Percentiles rank a stretch among this genome's conserved stretches.
These are phyloP conservation scores for Momotus momota DNA, from an alignment of 2,797 vertebrate genomes.

Conservation along the genomic window DNA sequence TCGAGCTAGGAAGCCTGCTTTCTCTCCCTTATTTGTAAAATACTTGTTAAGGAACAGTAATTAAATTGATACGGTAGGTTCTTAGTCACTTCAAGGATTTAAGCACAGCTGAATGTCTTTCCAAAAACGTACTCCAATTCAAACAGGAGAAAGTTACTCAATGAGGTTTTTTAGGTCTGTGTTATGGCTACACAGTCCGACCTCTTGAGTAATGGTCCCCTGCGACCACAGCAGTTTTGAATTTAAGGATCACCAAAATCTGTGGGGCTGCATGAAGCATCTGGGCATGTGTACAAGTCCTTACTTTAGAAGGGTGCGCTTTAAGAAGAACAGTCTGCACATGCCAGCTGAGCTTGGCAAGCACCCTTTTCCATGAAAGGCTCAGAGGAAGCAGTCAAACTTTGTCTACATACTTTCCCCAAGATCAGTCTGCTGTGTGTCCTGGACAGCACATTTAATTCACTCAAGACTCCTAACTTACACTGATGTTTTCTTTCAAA, in stretches of 20 bases:
- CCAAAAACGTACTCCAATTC: slow-evolving; percentile 12
- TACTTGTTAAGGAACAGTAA: not conserved
- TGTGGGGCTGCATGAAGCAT: not conserved
- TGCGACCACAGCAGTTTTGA: not conserved
- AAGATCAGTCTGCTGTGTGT: slow-evolving; percentile 41
- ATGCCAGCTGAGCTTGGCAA: slow-evolving; percentile 63
- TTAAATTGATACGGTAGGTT: not conserved
- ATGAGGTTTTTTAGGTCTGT: slow-evolving; percentile 38
- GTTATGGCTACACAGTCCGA: slow-evolving; percentile 5
- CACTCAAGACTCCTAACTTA: slow-evolving; percentile 30
- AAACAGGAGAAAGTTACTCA: slow-evolving; percentile 24
- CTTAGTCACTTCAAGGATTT: not conserved
- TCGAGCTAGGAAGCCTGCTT: not conserved
- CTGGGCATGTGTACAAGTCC: not conserved
- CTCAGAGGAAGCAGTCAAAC: slow-evolving; percentile 63
- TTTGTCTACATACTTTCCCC: slow-evolving; percentile 67
- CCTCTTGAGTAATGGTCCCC: not conserved
- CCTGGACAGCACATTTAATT: slow-evolving; percentile 57
- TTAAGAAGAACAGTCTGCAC: slow-evolving; percentile 47
- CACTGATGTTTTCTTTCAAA: slow-evolving; percentile 55
- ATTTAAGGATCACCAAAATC: slow-evolving; percentile 8
- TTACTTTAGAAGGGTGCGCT: slow-evolving; percentile 12
- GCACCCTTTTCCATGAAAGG: slow-evolving; percentile 52
- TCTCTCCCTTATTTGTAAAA: not conserved
- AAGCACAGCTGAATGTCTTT: not conserved